Base-by-base conservation (phyloP, 2,888 invertebrate genomes). In the Orchesella flavescens region DNA sequence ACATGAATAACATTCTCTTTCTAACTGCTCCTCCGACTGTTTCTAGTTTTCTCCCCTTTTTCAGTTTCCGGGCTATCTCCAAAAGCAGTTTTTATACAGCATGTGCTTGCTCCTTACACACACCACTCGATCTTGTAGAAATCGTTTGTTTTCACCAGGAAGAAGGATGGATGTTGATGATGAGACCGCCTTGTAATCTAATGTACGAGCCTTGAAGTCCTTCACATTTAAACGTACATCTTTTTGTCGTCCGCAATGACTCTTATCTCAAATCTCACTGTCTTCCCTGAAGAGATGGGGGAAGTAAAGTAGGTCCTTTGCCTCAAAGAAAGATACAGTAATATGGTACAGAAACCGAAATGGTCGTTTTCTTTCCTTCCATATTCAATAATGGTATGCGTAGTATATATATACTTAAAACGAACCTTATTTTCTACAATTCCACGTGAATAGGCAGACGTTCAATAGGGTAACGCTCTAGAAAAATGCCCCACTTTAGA, bases 121-220 rank as follows among this genome's bases (percentile, higher is more conserved):
- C 57, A n/a, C 57, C n/a, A 57, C 10, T 57, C 57, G 19, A 57
- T 57, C 19, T 19, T 57, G 13, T 24, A 24, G 15, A 19, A 66
- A 66, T 66, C n/a, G 44, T 17, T 66, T 66, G 66, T 66, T 66
- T 66, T 66, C 63, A 63, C 24, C n/a, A 61, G 53, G 17, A 43
- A 34, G 57, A 63, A 61, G 53, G 49, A 78, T 73, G 73, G 72
- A 34, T 34, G 34, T 4, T 34, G 34, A 23, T 63, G 74, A 80
- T 68, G 73, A 80, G 66, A 43, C 73, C 19, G 24, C 46, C 53
- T 15, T 23, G 19, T 79, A 79, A 72, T 79, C 79, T 72, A 68
- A 73, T 80, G 66, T 66, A 46, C 17, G 72, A 63, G 43, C 61
- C 15, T 21, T 43, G 7, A 21, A 68, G 78, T 71, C 65, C 24